Percentiles rank a stretch among this genome's conserved stretches.
These are phyloP conservation scores for Campylomormyrus tamandua DNA, from an alignment of 2,113 vertebrate genomes.

Conservation along the genomic window DNA sequence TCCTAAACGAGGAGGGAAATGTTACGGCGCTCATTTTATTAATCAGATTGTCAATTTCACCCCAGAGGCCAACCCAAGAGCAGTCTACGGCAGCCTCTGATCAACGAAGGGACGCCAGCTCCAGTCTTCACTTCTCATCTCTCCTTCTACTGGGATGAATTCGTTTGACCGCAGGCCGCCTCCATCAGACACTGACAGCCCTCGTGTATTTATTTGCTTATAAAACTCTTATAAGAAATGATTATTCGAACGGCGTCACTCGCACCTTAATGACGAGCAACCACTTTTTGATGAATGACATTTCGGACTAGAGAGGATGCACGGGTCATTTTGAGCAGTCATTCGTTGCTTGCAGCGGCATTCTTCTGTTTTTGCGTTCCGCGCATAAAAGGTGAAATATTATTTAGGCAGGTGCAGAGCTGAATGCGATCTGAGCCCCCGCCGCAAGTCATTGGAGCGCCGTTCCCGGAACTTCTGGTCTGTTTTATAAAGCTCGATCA, in stretches of 20 bases:
- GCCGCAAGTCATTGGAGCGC: constrained; percentile 82
- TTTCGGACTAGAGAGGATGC: constrained; percentile 86
- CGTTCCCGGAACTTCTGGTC: constrained; percentile 73
- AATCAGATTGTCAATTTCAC: constrained; percentile 99
- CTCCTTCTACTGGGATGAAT: constrained; percentile 94
- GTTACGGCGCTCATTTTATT: constrained; percentile 96
- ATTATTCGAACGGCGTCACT: constrained; percentile 98
- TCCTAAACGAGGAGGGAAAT: constrained; percentile 99
- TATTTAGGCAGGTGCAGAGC: constrained; percentile 82
- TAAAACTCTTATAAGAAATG: constrained; percentile 99
- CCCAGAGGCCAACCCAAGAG: constrained; percentile 97
- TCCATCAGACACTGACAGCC: constrained; percentile 98
- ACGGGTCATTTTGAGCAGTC: constrained; percentile 92
- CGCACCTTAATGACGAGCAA: constrained; percentile 92
- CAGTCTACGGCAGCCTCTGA: constrained; percentile 80
- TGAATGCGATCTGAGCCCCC: constrained; percentile 87
- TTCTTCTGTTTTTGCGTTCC: constrained; percentile 80
- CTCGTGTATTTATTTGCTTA: constrained; percentile 99
- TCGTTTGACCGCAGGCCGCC: constrained; percentile 96
- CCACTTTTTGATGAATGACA: constrained; percentile 98
- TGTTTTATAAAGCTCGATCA: constrained; percentile 84
- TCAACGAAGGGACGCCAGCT: constrained; percentile 79
- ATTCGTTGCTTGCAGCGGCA: constrained; percentile 84
- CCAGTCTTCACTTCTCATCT: constrained; percentile 76
- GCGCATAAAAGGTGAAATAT: constrained; percentile 85